Base-by-base conservation (phyloP, 2,888 invertebrate genomes). In the Barypeithes pellucidus region DNA sequence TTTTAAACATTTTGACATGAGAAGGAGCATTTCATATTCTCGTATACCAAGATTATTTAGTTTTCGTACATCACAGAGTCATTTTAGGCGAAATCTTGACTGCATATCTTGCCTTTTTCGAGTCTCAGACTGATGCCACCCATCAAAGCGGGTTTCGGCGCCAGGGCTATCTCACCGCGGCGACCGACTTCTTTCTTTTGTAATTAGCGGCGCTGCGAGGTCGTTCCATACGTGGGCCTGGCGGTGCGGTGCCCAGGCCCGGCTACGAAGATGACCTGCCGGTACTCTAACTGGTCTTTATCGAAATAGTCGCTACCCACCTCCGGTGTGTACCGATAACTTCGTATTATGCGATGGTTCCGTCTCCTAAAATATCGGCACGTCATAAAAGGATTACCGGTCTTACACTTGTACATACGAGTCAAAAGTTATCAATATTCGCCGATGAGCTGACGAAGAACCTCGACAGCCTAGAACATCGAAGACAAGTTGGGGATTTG, bases 111-210 rank as follows among this genome's bases (percentile, higher is more conserved):
- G 24, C 52, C 54, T 33, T 57, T 57, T 57, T 57, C 36, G 54
- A 57, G 9, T 7, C 54, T 29, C 62, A 71, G 71, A 71, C 71
- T 16, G 45, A 67, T 71, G 75, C 75, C 75, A 75, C 75, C 75
- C 72, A 72, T 69, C 67, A 72, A 60, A 69, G 61, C 54, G 45
- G 22, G 33, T 50, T 52, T 57, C 66, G 75, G 75, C 75, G 75
- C 75, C 75, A 75, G 47, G 68, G 60, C 75, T 72, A 75, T 75
- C 75, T 75, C 61, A 65, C 52, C 69, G 60, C 41, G 73, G 47
- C 69, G 61, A 63, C 63, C 73, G 60, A 73, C 68, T 73, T 73
- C 67, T 61, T 65, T 67, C 67, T 73, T 73, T 67, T 73, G 66
- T 73, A 73, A 69, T 73, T 69, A 70, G 73, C 65, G 66, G 66